Evolutionary conservation across 2,113 vertebrate species (phyloP).

Genomic region (Bettongia penicillata): DNA sequence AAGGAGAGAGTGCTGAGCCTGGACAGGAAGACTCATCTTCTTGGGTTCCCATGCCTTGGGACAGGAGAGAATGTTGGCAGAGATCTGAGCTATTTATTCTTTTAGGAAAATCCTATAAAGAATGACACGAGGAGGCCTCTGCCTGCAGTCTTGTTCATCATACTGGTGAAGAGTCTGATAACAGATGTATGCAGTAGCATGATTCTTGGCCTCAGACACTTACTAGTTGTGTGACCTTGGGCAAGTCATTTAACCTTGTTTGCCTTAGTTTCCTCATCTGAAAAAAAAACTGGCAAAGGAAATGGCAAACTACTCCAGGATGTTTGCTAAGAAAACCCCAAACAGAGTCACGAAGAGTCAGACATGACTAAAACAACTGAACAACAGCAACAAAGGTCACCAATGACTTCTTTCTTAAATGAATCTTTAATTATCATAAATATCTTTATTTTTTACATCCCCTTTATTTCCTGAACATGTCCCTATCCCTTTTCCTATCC

Average conservation of each 20-base stretch:
- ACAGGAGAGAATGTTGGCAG: conserved; percentile 88
- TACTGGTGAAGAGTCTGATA: conserved; percentile 85
- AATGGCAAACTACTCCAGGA: not conserved
- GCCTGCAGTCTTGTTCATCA: conserved; percentile 90
- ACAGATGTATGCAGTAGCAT: conserved; percentile 87
- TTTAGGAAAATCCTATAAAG: conserved; percentile 91
- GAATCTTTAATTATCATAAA: not conserved
- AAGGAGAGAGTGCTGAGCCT: not conserved
- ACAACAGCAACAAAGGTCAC: no score
- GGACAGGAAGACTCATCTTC: not conserved
- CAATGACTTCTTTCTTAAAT: not conserved
- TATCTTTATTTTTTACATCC: not conserved
- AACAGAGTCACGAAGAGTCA: no score
- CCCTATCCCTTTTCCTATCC: not conserved
- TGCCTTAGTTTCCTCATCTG: not conserved
- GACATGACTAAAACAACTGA: no score
- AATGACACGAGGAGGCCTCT: conserved; percentile 89
- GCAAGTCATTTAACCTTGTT: not conserved
- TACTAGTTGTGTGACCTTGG: not conserved
- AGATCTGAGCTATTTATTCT: conserved; percentile 91
- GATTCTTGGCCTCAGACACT: conserved; percentile 74
- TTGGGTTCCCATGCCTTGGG: no score
- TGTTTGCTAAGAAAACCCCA: not conserved
- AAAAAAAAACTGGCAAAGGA: not conserved
- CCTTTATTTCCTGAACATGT: not conserved